Conservation (phyloP, 2,797 vertebrate genomes). For the Coilia nasus region DNA sequence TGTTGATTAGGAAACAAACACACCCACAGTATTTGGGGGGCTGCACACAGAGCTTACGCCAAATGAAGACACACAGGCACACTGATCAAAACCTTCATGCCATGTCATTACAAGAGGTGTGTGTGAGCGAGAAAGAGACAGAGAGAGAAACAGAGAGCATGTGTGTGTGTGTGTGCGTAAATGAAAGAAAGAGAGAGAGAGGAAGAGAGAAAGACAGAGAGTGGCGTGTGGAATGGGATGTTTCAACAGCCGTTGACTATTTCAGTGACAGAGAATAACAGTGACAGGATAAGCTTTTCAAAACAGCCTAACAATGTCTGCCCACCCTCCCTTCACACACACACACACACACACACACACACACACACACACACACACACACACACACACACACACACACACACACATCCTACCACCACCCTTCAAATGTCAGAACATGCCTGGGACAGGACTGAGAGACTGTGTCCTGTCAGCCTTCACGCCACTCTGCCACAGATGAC, state of each 20-base stretch:
- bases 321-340: too few species aligned
- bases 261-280: not conserved
- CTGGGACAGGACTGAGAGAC: constrained; percentile 37
- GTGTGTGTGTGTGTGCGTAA: too few species aligned
- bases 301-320: constrained; percentile 6
- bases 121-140: constrained; percentile 9
- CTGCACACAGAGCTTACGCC: constrained; percentile 32
- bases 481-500: constrained; percentile 40
- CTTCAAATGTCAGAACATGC: constrained; percentile 41
- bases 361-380: constrained; percentile 22
- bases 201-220: too few species aligned
- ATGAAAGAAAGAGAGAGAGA: too few species aligned
- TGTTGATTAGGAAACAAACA: constrained; percentile 42
- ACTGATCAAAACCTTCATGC: constrained; percentile 36
- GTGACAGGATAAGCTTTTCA: constrained; percentile 6
- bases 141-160: too few species aligned
- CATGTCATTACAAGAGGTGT: not conserved
- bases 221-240: not conserved
- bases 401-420: constrained; percentile 5
- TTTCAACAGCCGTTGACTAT: not conserved
- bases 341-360: not conserved
- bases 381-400: constrained; percentile 20
- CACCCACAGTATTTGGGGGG: constrained; percentile 36
- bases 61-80: constrained; percentile 40
- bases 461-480: constrained; percentile 42